These are phyloP conservation scores for Macrosoma leucophasiata DNA, from an alignment of 2,888 invertebrate genomes.

Conservation along the genomic window DNA sequence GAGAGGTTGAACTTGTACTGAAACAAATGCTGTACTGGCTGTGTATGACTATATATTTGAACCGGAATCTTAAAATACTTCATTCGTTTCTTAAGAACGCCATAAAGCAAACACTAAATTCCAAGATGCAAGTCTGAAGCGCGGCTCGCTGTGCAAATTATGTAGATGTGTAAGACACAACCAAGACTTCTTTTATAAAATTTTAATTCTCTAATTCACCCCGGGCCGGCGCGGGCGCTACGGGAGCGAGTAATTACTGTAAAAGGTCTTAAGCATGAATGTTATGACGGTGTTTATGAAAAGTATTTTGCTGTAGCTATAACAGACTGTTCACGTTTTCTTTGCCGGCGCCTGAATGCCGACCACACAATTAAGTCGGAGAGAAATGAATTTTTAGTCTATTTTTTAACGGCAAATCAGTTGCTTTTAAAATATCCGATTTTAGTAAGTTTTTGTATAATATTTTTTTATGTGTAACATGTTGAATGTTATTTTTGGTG, in stretches of 20 bases:
- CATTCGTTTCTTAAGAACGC: too few species aligned
- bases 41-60: too few species aligned
- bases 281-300: slow-evolving; percentile 74
- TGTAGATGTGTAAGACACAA: slow-evolving; percentile 50
- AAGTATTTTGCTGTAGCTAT: slow-evolving; percentile 58
- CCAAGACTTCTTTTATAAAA: slow-evolving; percentile 64
- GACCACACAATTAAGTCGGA: slow-evolving; percentile 57
- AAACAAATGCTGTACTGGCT: too few species aligned
- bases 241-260: slow-evolving; percentile 62
- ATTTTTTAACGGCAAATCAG: too few species aligned
- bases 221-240: slow-evolving; percentile 43
- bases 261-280: slow-evolving; percentile 72
- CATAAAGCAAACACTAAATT: slow-evolving; percentile 1
- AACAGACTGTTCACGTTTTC: slow-evolving; percentile 49
- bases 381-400: slow-evolving; percentile 37
- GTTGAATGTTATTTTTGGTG: too few species aligned
- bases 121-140: slow-evolving; percentile 10
- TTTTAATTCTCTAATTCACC: slow-evolving; percentile 69
- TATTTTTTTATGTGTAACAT: too few species aligned
- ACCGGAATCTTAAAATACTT: too few species aligned
- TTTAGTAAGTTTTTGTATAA: too few species aligned
- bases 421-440: too few species aligned
- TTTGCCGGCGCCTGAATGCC: slow-evolving; percentile 51
- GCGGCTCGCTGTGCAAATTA: slow-evolving; percentile 9
- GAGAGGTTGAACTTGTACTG: too few species aligned